Percentiles rank a stretch among this genome's conserved stretches.
These are phyloP conservation scores for Callinectes sapidus DNA, from an alignment of 2,888 invertebrate genomes.

Conservation along the genomic window DNA sequence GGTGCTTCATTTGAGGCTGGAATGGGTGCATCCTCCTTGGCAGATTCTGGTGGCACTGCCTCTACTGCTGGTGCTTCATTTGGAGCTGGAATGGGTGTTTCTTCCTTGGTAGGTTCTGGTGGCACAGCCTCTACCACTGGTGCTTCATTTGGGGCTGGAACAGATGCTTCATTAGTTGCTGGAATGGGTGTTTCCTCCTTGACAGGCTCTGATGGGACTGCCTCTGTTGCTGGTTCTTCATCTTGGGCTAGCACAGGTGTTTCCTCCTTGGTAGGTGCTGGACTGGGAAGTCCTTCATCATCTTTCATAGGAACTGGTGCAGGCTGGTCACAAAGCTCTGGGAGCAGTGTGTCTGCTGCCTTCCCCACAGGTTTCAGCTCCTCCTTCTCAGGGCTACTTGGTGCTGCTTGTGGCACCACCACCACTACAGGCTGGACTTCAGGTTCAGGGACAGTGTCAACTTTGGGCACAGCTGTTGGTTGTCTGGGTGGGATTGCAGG, in stretches of 20 bases:
- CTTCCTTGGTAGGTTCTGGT: not conserved
- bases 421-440: conserved; percentile 27
- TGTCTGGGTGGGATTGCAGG: not conserved
- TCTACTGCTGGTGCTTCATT: not conserved
- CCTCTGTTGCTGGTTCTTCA: not conserved
- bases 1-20: not conserved
- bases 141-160: not conserved
- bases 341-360: conserved; percentile 36
- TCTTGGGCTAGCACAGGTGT: not conserved
- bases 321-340: not conserved
- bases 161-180: not conserved
- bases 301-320: conserved; percentile 46
- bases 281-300: conserved; percentile 42
- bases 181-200: not conserved
- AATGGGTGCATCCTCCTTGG: not conserved
- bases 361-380: conserved; percentile 37
- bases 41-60: not conserved
- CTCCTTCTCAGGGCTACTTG: conserved; percentile 47
- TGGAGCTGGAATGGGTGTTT: not conserved
- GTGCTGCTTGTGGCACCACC: conserved; percentile 9
- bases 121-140: not conserved
- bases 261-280: conserved; percentile 16
- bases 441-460: not conserved
- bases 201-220: not conserved
- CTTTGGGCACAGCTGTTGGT: not conserved